phyloP scores from a whole-genome alignment of 2,113 vertebrate genomes.

The Ochotona princeps region DNA sequence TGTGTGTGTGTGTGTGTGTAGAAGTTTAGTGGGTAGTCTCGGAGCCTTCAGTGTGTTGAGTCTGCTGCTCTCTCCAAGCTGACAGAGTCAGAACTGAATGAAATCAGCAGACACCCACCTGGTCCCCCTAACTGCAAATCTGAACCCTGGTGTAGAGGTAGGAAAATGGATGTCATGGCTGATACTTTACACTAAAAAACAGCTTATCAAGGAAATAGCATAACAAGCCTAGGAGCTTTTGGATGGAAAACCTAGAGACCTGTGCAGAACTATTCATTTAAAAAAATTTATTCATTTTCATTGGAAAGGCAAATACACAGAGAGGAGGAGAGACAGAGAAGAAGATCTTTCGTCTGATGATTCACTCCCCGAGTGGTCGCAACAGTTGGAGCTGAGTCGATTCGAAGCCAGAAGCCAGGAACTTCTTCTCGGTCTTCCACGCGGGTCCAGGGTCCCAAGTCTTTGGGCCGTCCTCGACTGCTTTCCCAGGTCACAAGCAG shows the following conservation, averaged over 20 bases:
- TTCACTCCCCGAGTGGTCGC: too few species aligned
- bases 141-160: neutral
- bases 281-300: too few species aligned
- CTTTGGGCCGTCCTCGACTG: too few species aligned
- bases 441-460: too few species aligned
- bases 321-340: too few species aligned
- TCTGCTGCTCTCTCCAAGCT: neutral
- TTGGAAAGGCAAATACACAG: too few species aligned
- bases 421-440: too few species aligned
- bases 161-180: neutral
- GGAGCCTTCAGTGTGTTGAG: neutral
- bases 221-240: neutral
- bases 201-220: neutral
- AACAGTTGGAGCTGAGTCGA: too few species aligned
- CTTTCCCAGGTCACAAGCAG: too few species aligned
- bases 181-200: neutral
- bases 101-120: neutral
- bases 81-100: neutral
- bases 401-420: too few species aligned
- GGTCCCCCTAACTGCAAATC: neutral
- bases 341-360: too few species aligned
- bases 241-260: neutral
- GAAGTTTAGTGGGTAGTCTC: neutral
- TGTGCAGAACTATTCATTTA: neutral
- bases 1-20: neutral